phyloP scores from a whole-genome alignment of 2,888 invertebrate species.

The Steromphala cineraria region DNA sequence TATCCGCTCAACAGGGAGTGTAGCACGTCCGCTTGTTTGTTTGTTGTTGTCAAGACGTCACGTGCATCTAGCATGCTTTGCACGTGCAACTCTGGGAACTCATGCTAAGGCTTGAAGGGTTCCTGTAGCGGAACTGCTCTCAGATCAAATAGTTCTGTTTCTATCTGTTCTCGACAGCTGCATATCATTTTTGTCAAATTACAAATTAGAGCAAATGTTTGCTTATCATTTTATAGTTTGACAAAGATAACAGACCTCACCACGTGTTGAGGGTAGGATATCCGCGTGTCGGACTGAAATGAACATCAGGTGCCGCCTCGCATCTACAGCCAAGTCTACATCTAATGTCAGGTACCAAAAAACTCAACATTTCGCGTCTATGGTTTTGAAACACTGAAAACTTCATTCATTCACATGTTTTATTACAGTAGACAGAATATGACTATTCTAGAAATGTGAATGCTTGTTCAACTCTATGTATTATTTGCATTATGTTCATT shows the following conservation, averaged over 20 bases:
- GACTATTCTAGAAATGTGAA: too few relatives aligned
- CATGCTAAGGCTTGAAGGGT: background rate
- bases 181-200: background rate
- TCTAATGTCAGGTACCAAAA: too few relatives aligned
- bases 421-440: too few relatives aligned
- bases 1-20: background rate
- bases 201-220: slow-evolving; percentile 6
- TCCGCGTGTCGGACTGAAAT: background rate
- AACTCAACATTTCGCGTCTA: too few relatives aligned
- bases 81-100: background rate
- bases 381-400: too few relatives aligned
- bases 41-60: slow-evolving; percentile 5
- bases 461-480: too few relatives aligned
- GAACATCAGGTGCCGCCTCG: too few relatives aligned
- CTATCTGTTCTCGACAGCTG: background rate
- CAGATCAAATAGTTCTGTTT: background rate
- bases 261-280: background rate
- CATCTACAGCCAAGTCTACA: too few relatives aligned
- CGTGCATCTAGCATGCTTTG: background rate
- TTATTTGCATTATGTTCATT: too few relatives aligned
- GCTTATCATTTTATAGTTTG: slow-evolving; percentile 10
- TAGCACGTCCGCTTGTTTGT: background rate
- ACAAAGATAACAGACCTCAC: background rate
- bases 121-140: background rate
- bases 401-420: too few relatives aligned